Evolutionary conservation across 2,113 vertebrate genomes (phyloP).

Genomic region (Montifringilla adamsi): DNA sequence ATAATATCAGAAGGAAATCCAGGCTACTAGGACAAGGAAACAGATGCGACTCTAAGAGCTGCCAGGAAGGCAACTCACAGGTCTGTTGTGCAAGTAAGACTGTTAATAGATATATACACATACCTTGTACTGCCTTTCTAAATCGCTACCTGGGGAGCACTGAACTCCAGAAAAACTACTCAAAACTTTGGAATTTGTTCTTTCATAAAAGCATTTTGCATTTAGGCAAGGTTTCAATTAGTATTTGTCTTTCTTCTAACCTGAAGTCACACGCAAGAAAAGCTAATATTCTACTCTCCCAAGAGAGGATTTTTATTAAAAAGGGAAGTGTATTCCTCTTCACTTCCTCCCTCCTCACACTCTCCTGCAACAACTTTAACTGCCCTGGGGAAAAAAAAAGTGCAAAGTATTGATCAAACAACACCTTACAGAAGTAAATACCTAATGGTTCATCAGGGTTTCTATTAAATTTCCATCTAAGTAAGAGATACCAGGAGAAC

Average conservation of each 20-base stretch:
- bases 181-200: not conserved
- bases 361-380: not conserved
- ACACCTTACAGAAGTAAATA: not conserved
- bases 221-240: not conserved
- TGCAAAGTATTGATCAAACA: not conserved
- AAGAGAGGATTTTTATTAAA: not conserved
- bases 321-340: not conserved
- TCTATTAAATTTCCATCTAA: not conserved
- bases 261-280: not conserved
- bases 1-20: not conserved
- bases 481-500: not conserved
- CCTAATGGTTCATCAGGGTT: not conserved
- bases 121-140: not conserved
- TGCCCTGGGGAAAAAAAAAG: not conserved
- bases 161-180: not conserved
- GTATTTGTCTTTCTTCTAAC: not conserved
- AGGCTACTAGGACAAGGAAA: not conserved
- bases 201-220: not conserved
- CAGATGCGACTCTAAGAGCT: not conserved
- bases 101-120: not conserved
- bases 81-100: not conserved
- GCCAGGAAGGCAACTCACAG: not conserved
- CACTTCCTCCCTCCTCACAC: not conserved
- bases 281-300: not conserved
- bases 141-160: fast-evolving